These are phyloP conservation scores for Lepus oiostolus DNA, from an alignment of 2,797 vertebrate genomes.

Conservation along the genomic window DNA sequence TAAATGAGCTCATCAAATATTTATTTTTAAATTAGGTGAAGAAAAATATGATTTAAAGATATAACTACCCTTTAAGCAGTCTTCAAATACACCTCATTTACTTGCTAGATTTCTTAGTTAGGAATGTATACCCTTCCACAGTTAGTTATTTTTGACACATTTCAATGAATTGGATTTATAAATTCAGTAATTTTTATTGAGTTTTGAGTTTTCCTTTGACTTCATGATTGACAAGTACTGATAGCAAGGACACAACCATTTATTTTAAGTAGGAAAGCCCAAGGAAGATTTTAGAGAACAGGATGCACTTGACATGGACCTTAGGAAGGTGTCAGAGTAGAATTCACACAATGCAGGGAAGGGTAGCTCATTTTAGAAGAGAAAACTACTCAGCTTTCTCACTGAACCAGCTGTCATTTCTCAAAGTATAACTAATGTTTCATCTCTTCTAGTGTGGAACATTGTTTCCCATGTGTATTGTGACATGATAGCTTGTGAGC, in stretches of 20 bases:
- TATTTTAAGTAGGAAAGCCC: background rate
- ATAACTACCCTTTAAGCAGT: background rate
- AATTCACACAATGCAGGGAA: background rate
- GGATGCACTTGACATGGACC: background rate
- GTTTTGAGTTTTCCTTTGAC: background rate
- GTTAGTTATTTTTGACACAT: background rate
- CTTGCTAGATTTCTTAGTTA: slow-evolving; percentile 33
- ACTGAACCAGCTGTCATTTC: background rate
- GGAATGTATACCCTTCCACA: background rate
- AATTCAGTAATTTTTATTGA: background rate
- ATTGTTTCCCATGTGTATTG: background rate
- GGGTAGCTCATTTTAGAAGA: background rate
- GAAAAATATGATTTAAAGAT: slow-evolving; percentile 12
- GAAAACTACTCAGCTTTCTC: background rate
- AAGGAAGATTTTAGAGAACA: background rate
- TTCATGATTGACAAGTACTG: background rate
- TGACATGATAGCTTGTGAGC: background rate
- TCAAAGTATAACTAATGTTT: background rate
- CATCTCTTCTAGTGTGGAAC: background rate
- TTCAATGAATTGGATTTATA: background rate
- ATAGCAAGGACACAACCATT: background rate
- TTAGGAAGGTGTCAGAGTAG: slow-evolving; percentile 6
- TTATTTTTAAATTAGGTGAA: slow-evolving; percentile 45
- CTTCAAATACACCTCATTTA: background rate
- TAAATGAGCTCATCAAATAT: slow-evolving; percentile 55